Evolutionary conservation across 2,888 invertebrate species (phyloP).

Genomic region (Amiota minor): DNA sequence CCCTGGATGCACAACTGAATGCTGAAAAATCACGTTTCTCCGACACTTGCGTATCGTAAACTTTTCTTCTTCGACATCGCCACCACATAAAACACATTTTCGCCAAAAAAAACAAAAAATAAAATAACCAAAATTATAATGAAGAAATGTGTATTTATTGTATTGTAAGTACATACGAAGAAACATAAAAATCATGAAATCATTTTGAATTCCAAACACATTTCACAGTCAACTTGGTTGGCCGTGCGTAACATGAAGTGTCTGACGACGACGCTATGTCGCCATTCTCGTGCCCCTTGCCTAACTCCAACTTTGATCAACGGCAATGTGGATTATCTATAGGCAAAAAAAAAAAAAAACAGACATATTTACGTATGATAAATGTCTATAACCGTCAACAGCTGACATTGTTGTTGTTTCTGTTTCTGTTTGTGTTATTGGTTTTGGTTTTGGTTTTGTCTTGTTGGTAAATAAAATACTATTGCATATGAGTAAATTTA

Average conservation of each 20-base stretch:
- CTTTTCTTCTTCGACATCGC: not conserved
- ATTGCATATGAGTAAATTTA: constrained; percentile 24
- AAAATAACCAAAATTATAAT: constrained; percentile 19
- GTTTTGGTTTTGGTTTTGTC: not conserved
- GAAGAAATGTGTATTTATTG: constrained; percentile 1
- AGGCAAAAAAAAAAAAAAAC: not conserved
- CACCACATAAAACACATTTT: not conserved
- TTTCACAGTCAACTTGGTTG: constrained; percentile 24
- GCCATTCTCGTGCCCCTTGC: not conserved
- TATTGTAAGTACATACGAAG: too few relatives aligned
- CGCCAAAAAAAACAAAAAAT: constrained; percentile 13
- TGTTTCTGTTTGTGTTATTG: not conserved
- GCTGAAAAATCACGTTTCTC: too few relatives aligned
- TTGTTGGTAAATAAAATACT: constrained; percentile 1
- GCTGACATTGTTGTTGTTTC: not conserved
- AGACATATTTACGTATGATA: constrained; percentile 10
- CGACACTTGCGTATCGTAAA: constrained; percentile 4
- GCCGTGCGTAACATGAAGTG: not conserved
- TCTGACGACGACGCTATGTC: too few relatives aligned
- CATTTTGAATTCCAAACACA: constrained; percentile 56
- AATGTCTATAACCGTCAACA: constrained; percentile 10
- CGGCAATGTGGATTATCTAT: not conserved
- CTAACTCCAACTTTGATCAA: constrained; percentile 1
- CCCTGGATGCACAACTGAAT: too few relatives aligned
- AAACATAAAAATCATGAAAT: constrained; percentile 46